Conservation (phyloP, 2,888 invertebrate species). For the Gastrophysa polygoni region DNA sequence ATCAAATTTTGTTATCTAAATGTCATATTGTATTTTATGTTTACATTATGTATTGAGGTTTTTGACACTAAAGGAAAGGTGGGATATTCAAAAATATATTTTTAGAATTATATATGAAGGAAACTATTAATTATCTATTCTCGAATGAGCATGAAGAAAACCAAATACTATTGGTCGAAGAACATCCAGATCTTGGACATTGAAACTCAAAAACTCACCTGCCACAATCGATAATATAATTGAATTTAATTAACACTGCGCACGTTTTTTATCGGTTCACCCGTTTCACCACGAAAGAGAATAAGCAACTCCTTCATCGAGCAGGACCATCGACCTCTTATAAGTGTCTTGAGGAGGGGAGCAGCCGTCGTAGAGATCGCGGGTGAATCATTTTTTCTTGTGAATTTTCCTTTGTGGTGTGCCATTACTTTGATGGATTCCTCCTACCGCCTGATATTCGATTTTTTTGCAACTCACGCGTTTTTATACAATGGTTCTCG, state of each 20-base stretch:
- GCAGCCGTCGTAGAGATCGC: conserved; percentile 48
- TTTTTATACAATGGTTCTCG: too few relatives aligned
- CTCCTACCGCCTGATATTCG: neutral
- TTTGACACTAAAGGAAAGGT: too few relatives aligned
- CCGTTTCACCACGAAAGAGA: conserved; percentile 35
- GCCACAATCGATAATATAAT: neutral
- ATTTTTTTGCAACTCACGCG: neutral
- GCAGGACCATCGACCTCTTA: conserved; percentile 57
- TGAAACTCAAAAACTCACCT: neutral
- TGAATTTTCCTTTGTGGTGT: neutral
- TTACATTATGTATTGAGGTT: too few relatives aligned
- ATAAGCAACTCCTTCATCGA: conserved; percentile 38
- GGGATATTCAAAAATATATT: too few relatives aligned
- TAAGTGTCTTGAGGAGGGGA: conserved; percentile 52
- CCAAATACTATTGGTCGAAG: too few relatives aligned
- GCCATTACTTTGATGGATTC: conserved; percentile 19
- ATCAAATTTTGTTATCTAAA: too few relatives aligned
- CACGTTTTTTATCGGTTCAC: neutral
- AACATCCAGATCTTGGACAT: too few relatives aligned
- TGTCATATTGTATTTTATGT: too few relatives aligned
- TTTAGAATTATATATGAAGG: too few relatives aligned
- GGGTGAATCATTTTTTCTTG: conserved; percentile 32
- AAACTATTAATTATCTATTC: too few relatives aligned
- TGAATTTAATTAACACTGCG: neutral
- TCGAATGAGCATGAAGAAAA: too few relatives aligned